Evolutionary conservation across 2,888 invertebrate species (phyloP).

Genomic region (Salticus scenicus): DNA sequence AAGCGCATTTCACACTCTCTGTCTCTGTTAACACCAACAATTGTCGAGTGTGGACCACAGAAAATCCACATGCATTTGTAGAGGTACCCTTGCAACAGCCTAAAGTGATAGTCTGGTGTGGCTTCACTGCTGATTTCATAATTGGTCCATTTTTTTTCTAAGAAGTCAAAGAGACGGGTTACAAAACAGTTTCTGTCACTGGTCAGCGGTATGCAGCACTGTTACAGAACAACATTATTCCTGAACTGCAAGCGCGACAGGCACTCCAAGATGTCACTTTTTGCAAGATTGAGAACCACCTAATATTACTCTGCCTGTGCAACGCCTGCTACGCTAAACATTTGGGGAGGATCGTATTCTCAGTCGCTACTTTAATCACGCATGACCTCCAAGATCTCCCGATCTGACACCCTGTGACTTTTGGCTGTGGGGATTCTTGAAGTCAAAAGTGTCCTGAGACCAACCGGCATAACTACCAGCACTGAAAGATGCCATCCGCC

Average conservation of each 20-base stretch:
- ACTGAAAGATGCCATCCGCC: constrained; percentile 24
- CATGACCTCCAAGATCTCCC: constrained; percentile 20
- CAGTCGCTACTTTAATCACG: constrained; percentile 5
- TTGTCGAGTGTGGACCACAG: constrained; percentile 34
- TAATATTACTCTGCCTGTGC: constrained; percentile 11
- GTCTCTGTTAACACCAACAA: constrained; percentile 25
- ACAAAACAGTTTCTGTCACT: constrained; percentile 21
- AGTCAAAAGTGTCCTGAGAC: constrained; percentile 23
- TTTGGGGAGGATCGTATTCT: constrained; percentile 12
- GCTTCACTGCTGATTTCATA: constrained; percentile 34
- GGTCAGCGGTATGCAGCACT: constrained; percentile 8
- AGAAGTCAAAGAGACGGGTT: constrained; percentile 16
- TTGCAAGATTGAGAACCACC: constrained; percentile 18
- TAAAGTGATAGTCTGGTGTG: constrained; percentile 15
- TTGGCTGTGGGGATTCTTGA: constrained; percentile 17
- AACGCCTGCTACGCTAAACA: constrained; percentile 16
- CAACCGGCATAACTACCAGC: constrained; percentile 19
- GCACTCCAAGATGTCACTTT: constrained; percentile 1
- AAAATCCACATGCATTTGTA: constrained; percentile 38
- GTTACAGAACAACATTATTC: constrained; percentile 16
- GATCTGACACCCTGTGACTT: constrained; percentile 18
- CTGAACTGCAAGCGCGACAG: not conserved
- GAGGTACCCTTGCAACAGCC: constrained; percentile 20
- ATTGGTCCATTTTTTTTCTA: constrained; percentile 32
- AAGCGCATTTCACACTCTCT: constrained; percentile 29